Conservation (phyloP, 2,797 vertebrate genomes). For the Coranthus polyacanthus region DNA sequence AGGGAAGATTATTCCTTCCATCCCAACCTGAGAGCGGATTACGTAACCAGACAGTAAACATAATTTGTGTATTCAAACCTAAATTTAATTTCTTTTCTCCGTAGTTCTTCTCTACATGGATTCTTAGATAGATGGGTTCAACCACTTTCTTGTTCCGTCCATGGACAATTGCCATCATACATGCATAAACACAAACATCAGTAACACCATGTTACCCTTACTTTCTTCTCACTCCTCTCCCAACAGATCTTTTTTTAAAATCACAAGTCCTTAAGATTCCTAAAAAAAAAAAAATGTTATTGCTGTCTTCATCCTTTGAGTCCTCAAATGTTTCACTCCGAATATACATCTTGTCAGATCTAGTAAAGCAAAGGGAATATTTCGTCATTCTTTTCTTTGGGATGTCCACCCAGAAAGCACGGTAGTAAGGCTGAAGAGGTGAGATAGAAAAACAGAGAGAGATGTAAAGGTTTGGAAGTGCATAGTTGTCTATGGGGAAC, state of each 20-base stretch:
- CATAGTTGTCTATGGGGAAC: slow-evolving; percentile 81
- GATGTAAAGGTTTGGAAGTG: slow-evolving; percentile 82
- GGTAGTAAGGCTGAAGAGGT: slow-evolving; percentile 55
- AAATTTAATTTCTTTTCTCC: slow-evolving; percentile 37
- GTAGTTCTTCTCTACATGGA: slow-evolving; percentile 33
- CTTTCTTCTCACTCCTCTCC: slow-evolving; percentile 37
- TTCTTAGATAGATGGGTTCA: slow-evolving; percentile 54
- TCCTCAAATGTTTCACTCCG: slow-evolving; percentile 64
- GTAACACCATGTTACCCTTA: slow-evolving; percentile 74
- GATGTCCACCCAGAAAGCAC: slow-evolving; percentile 69
- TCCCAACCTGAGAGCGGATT: slow-evolving; percentile 81
- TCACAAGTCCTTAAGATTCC: slow-evolving; percentile 35
- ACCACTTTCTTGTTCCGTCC: slow-evolving; percentile 52
- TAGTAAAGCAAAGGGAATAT: slow-evolving; percentile 70
- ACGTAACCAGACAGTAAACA: slow-evolving; percentile 60
- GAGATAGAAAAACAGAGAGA: slow-evolving; percentile 61
- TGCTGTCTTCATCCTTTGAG: slow-evolving; percentile 64
- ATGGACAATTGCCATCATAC: slow-evolving; percentile 56
- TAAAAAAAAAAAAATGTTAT: slow-evolving; percentile 31
- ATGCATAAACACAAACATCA: slow-evolving; percentile 51
- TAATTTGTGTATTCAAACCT: slow-evolving; percentile 40
- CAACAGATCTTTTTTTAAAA: slow-evolving; percentile 40
- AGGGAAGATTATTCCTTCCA: slow-evolving; percentile 51
- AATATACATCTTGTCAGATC: slow-evolving; percentile 74
- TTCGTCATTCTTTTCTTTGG: slow-evolving; percentile 81